Evolutionary conservation across 2,888 invertebrate species (phyloP), one percentile per base, ranked within the genome.

Genomic region (Trypoxylon attenuatum): DNA sequence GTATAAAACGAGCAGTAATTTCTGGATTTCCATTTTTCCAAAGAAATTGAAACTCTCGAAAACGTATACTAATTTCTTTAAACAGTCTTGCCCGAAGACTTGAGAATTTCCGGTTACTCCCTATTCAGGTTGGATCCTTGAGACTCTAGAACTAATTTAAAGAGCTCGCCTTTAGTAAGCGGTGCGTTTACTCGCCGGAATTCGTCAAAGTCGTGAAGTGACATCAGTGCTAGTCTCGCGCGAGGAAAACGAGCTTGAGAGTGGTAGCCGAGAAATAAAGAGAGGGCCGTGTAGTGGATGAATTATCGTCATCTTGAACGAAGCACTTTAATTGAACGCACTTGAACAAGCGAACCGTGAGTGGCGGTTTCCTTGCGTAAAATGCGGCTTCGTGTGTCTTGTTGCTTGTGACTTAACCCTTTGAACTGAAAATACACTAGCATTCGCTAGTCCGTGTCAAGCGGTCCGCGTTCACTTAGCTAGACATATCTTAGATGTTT

Each of bases 301-400:
- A 52, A 60, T 39, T 55, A 51, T 57, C 47, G 57, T 38, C 50
- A 15, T 27, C 42, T 23, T 13, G 50, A 10, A 13, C 64, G 67
- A 62, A 73, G 73, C 81, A 71, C 71, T 79, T 81, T 69, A 81
- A 81, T 81, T 81, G 78, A 81, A 73, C 80, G 78, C 79, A 72
- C 75, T 81, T 76, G 73, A 76, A 64, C 56, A 67, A 15, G 15
- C 19, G 27, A 67, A 64, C 70, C 67, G 67, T 64, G 61, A 53
- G 59, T 63, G 55, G 55, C 64, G 54, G 64, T 56, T 71, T 66
- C 71, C 61, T 52, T n/a, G n/a, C 60, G 69, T 66, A 65, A 71
- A 33, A 33, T 13, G 43, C 56, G 18, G 38, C 8, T 42, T 33
- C 41, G 39, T 41, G 22, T 13, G 18, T 33, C 33, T 33, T 27